Evolutionary conservation across 2,888 invertebrate species (phyloP), one percentile per base, ranked within the genome.

Genomic region (Vannuccia rotundouncinata): DNA sequence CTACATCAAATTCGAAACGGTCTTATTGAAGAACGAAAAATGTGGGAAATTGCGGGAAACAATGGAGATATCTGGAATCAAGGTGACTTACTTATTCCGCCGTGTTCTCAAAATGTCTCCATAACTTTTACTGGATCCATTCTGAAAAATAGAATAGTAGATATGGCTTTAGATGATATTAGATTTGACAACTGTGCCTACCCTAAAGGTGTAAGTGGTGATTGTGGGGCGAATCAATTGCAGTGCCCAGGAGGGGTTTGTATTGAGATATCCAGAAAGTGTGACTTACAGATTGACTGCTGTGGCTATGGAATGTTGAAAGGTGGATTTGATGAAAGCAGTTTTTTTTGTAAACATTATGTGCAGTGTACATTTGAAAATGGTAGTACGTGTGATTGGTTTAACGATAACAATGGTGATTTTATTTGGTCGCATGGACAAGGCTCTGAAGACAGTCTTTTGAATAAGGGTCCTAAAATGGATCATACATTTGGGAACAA

Each of bases 51-150:
- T 22, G 80, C 82, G 80, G 85, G 85, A 10, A 82, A 85, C 80
- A 84, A 85, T 76, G 85, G 85, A 13, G 83, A 85, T 76, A 81
- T 83, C n/a, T 86, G 86, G 86, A 83, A 84, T 60, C 81, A 83
- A n/a, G 85, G 83, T n/a, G n/a, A 29, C 31, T 29, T 81, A 45
- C 1, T 29, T 25, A 31, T 59, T 30, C 77, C 77, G 1, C 1
- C 77, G 1, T 77, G 77, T 77, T 31, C 77, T 5, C 31, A 77
- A 30, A 77, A 77, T 77, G 28, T 77, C 27, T 59, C 66, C 5
- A 2, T 66, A 27, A 30, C 31, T 30, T 5, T 31, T 45, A 77
- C 31, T 30, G 77, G 77, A 27, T 29, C 45, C 31, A 0, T 17
- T 59, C 77, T n/a, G 17, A 77, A 30, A 45, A 45, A 25, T 17